phyloP scores from a whole-genome alignment of 2,888 invertebrate species.

The Ornithoptera priamus region DNA sequence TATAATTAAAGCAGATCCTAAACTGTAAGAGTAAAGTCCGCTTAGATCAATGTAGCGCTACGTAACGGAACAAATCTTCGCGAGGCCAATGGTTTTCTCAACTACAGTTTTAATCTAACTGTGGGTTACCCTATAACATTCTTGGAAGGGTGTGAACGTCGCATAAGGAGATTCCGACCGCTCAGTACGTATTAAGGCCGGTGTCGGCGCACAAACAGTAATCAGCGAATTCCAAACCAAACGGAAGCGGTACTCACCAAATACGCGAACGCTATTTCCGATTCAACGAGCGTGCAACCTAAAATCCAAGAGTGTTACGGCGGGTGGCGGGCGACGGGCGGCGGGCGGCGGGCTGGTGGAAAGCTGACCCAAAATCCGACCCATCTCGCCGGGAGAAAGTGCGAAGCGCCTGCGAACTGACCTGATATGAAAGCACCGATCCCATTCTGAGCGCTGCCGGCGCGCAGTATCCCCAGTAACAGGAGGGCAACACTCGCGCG shows the following conservation, averaged over 20 bases:
- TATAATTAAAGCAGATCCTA: too few species aligned
- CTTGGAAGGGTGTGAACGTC: too few species aligned
- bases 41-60: too few species aligned
- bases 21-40: too few species aligned
- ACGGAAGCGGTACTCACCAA: conserved; percentile 16
- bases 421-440: conserved; percentile 91
- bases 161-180: too few species aligned
- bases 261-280: conserved; percentile 17
- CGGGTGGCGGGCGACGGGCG: background rate
- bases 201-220: too few species aligned
- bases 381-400: conserved; percentile 31
- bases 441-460: conserved; percentile 81
- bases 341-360: conserved; percentile 14
- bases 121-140: too few species aligned
- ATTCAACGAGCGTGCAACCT: conserved; percentile 19
- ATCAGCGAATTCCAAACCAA: conserved; percentile 4
- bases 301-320: conserved; percentile 23
- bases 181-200: too few species aligned
- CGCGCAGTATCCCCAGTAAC: conserved; percentile 45
- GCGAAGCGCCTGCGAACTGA: conserved; percentile 56
- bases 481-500: conserved; percentile 44
- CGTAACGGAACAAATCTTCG: too few species aligned
- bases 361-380: conserved; percentile 31
- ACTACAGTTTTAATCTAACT: too few species aligned
- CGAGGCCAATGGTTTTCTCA: too few species aligned